These are phyloP conservation scores for Bradypodion ventrale DNA, from an alignment of 2,797 vertebrate genomes.

Conservation along the genomic window DNA sequence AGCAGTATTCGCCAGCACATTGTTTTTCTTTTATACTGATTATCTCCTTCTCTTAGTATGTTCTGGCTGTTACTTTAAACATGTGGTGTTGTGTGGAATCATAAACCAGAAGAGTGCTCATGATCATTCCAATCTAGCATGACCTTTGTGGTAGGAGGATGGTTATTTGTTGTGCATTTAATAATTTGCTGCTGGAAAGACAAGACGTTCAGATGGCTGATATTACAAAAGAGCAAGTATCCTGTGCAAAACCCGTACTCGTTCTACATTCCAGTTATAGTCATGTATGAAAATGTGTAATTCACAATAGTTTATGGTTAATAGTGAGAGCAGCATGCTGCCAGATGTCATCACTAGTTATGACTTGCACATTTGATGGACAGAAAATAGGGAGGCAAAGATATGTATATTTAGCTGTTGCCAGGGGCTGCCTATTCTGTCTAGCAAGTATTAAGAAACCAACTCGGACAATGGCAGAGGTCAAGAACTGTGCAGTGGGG, in stretches of 20 bases:
- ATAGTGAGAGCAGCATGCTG: not conserved
- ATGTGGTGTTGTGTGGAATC: not conserved
- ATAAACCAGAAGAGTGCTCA: not conserved
- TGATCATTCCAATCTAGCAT: not conserved
- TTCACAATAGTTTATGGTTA: slow-evolving; percentile 6
- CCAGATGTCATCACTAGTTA: slow-evolving; percentile 43
- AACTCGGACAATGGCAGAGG: slow-evolving; percentile 52
- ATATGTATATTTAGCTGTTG: slow-evolving; percentile 44
- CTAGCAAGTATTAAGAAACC: slow-evolving; percentile 17
- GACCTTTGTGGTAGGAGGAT: not conserved
- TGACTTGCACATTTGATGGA: slow-evolving; percentile 14
- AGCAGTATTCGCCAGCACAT: no score
- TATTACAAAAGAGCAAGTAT: not conserved
- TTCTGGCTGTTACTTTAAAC: not conserved
- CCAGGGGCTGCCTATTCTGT: slow-evolving; percentile 60
- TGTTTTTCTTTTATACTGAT: not conserved
- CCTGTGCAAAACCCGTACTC: not conserved
- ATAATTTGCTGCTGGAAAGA: not conserved
- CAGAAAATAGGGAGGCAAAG: slow-evolving; percentile 44
- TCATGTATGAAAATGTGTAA: not conserved
- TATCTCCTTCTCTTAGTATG: not conserved
- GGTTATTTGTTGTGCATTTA: not conserved
- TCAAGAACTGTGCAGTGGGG: slow-evolving; percentile 53
- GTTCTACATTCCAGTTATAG: not conserved
- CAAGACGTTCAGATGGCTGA: not conserved